Percentiles rank a stretch among this genome's conserved stretches.
These are phyloP conservation scores for Nymphalis polychloros DNA, from an alignment of 2,888 invertebrate species.

Conservation along the genomic window DNA sequence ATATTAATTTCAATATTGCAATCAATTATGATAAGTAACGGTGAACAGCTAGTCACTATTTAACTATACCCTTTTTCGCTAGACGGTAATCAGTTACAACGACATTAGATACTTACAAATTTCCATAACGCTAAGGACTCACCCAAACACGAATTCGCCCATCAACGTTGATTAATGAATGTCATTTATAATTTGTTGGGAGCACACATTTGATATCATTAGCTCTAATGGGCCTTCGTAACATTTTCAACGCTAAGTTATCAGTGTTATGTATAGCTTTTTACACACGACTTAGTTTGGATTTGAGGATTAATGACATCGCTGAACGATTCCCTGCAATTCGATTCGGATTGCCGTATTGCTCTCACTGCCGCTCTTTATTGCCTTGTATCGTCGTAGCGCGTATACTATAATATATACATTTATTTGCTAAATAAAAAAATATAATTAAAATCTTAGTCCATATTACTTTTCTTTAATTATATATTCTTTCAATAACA, in stretches of 20 bases:
- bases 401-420: no score
- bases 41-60: neutral
- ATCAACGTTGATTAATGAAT: constrained; percentile 25
- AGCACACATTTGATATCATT: constrained; percentile 31
- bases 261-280: neutral
- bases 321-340: neutral
- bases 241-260: constrained; percentile 3
- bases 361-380: no score
- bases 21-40: no score
- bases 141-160: constrained; percentile 8
- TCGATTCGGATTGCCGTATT: neutral
- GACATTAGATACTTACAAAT: neutral
- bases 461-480: no score
- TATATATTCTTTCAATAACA: no score
- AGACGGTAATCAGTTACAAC: neutral
- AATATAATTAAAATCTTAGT: no score
- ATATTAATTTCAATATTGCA: no score
- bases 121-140: neutral
- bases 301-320: neutral
- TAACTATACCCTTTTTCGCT: neutral
- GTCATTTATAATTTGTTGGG: constrained; percentile 31
- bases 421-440: no score
- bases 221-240: constrained; percentile 29
- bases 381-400: no score
- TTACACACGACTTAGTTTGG: neutral